phyloP scores from a whole-genome alignment of 2,797 vertebrate genomes.

The Tapirus indicus region DNA sequence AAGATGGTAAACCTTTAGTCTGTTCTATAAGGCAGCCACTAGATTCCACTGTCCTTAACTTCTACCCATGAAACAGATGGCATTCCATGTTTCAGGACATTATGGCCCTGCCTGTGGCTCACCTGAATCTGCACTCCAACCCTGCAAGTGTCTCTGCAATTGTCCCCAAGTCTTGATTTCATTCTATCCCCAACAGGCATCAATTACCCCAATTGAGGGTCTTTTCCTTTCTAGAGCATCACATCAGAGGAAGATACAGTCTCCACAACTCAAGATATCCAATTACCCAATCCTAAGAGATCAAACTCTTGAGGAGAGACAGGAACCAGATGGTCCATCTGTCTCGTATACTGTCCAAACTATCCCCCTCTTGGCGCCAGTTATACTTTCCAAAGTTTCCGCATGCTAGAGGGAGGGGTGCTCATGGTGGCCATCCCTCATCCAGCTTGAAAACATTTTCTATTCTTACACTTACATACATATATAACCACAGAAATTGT shows the following conservation, averaged over 20 bases:
- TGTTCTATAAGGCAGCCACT: background rate
- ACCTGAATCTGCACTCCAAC: background rate
- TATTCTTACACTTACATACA: background rate
- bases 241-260: background rate
- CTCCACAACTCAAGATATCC: background rate
- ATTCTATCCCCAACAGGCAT: background rate
- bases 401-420: background rate
- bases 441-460: background rate
- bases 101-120: background rate
- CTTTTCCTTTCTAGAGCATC: background rate
- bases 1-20: background rate
- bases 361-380: background rate
- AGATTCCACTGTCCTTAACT: background rate
- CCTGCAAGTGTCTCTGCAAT: background rate
- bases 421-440: background rate
- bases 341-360: background rate
- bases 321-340: background rate
- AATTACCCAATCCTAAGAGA: background rate
- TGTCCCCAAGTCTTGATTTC: background rate
- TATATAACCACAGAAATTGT: background rate
- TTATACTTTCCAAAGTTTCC: background rate
- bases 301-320: background rate
- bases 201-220: background rate
- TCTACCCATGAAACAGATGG: background rate
- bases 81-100: background rate